Percentiles rank a stretch among this genome's conserved stretches.
Conservation (phyloP, 30 jellyfish, hydroid and myxozoan genomes). For the Aurelia aurita complex sp. Pacific region DNA sequence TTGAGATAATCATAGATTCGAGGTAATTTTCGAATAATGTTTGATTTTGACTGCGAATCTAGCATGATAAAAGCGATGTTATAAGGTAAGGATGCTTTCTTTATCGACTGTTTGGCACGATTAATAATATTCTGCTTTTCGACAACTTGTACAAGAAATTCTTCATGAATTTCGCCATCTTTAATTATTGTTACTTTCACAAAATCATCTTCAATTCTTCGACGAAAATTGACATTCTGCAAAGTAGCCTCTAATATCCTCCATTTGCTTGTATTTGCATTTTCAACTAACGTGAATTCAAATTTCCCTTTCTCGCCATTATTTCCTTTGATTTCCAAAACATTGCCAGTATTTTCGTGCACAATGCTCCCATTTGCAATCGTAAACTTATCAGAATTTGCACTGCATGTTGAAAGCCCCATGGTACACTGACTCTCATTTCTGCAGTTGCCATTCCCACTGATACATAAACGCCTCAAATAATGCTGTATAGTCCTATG, state of each 20-base stretch:
- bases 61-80: slow-evolving; percentile 64
- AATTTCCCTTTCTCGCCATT: no score
- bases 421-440: background rate
- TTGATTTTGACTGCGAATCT: slow-evolving; percentile 83
- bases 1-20: slow-evolving; percentile 27
- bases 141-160: slow-evolving; percentile 47
- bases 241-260: slow-evolving; percentile 1
- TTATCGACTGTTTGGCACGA: slow-evolving; percentile 1
- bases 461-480: slow-evolving; percentile 4
- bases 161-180: slow-evolving; percentile 33
- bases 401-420: background rate
- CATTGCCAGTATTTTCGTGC: background rate
- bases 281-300: background rate
- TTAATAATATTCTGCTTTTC: background rate
- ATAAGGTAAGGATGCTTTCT: slow-evolving; percentile 8
- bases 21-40: slow-evolving; percentile 61
- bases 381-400: background rate
- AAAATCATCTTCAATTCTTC: slow-evolving; percentile 27
- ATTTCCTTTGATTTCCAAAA: background rate
- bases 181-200: slow-evolving; percentile 14
- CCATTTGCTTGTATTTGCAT: slow-evolving; percentile 9
- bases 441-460: background rate
- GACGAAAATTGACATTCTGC: background rate
- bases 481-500: slow-evolving; percentile 5
- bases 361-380: background rate